These are phyloP conservation scores for Aleiodes leptofemur DNA, from an alignment of 2,888 invertebrate genomes.

Conservation along the genomic window DNA sequence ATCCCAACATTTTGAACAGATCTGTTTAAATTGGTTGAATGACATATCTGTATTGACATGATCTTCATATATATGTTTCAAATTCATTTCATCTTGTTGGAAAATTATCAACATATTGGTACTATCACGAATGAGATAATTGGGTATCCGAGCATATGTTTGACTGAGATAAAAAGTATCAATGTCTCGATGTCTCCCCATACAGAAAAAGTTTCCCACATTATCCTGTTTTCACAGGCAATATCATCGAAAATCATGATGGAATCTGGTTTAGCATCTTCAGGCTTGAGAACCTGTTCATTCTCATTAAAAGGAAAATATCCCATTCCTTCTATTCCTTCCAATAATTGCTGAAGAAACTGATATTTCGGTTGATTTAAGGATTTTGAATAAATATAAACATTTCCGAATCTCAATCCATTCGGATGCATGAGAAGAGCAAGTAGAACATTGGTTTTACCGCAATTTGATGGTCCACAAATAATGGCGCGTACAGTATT, in stretches of 20 bases:
- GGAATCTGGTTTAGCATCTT: background rate
- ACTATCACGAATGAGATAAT: too few species aligned
- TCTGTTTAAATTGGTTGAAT: too few species aligned
- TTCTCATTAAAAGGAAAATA: background rate
- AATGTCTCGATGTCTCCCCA: too few species aligned
- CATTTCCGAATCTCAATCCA: conserved; percentile 53
- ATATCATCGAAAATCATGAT: conserved; percentile 1
- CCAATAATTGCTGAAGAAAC: background rate
- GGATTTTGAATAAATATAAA: conserved; percentile 53
- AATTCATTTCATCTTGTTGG: too few species aligned
- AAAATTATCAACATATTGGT: too few species aligned
- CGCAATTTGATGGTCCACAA: conserved; percentile 54
- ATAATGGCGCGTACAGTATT: conserved; percentile 55
- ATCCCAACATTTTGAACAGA: too few species aligned
- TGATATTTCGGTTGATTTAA: conserved; percentile 10
- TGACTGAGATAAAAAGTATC: too few species aligned
- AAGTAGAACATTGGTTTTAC: conserved; percentile 56
- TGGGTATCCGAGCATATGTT: too few species aligned
- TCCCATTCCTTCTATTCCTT: background rate
- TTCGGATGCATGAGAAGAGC: conserved; percentile 51
- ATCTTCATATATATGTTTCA: too few species aligned
- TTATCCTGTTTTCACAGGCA: too few species aligned
- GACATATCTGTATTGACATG: too few species aligned
- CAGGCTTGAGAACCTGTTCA: background rate
- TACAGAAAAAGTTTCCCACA: too few species aligned